Percentiles rank a stretch among this genome's conserved stretches.
These are phyloP conservation scores for Nematolebias whitei DNA, from an alignment of 2,113 vertebrate genomes.

Conservation along the genomic window DNA sequence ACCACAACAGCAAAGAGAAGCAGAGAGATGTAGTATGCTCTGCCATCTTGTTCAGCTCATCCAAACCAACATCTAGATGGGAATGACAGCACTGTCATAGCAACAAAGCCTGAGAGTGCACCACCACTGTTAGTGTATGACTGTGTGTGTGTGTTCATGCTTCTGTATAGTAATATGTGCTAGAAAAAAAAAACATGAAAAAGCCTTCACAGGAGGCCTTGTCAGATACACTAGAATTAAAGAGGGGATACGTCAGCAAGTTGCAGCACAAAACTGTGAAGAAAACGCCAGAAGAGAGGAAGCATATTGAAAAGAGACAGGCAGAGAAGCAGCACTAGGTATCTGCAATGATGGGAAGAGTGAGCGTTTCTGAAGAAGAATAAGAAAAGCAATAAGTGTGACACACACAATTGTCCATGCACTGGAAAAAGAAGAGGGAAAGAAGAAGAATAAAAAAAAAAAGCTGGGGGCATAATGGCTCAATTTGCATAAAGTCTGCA, in stretches of 20 bases:
- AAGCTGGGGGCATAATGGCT: conserved; percentile 27
- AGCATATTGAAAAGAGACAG: conserved; percentile 13
- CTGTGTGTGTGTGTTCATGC: neutral
- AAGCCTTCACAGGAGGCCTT: conserved; percentile 19
- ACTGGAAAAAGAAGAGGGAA: neutral
- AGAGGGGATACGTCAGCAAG: conserved; percentile 25
- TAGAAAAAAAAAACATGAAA: conserved; percentile 15
- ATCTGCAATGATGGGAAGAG: conserved; percentile 3
- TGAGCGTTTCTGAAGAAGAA: conserved; percentile 5
- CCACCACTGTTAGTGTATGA: neutral
- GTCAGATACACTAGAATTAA: conserved; percentile 25
- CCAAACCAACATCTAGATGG: conserved; percentile 30
- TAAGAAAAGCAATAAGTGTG: conserved; percentile 9
- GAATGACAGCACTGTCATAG: conserved; percentile 31
- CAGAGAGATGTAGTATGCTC: conserved; percentile 10
- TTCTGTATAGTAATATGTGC: conserved; percentile 4
- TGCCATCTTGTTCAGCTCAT: conserved; percentile 30
- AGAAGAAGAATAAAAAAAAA: too few species aligned
- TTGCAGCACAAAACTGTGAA: conserved; percentile 12
- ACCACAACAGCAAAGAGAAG: conserved; percentile 13
- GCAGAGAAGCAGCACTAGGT: conserved; percentile 4
- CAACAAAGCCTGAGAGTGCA: conserved; percentile 24
- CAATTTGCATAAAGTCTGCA: conserved; percentile 50
- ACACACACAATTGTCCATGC: conserved; percentile 17
- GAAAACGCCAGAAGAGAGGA: conserved; percentile 34